Evolutionary conservation across 2,797 vertebrate species (phyloP).

Genomic region (Rhincodon typus): DNA sequence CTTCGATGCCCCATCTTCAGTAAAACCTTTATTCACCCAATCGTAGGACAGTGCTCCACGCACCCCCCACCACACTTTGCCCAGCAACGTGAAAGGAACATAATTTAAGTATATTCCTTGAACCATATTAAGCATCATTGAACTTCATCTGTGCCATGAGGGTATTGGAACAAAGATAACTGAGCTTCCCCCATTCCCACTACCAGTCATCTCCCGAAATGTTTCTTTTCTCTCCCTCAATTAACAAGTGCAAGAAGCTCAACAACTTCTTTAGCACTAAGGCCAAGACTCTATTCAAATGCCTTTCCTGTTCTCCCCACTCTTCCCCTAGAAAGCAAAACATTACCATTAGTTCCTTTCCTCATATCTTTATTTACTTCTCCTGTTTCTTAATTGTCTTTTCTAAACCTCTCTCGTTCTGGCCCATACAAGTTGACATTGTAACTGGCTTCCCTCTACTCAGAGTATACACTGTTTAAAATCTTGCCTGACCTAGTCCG

Average conservation of each 20-base stretch:
- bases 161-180: not conserved
- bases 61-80: not conserved
- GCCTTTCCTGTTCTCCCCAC: not conserved
- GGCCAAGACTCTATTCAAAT: not conserved
- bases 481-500: not conserved
- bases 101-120: not conserved
- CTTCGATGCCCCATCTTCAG: not conserved
- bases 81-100: not conserved
- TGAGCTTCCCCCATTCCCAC: not conserved
- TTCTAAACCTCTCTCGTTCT: not conserved
- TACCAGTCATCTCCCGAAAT: not conserved
- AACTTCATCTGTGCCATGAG: not conserved
- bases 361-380: not conserved
- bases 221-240: not conserved
- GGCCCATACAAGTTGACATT: not conserved
- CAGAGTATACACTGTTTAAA: not conserved
- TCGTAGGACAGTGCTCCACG: not conserved
- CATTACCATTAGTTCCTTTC: not conserved
- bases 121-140: not conserved
- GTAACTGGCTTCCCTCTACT: not conserved
- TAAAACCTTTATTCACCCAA: not conserved
- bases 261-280: too few relatives aligned
- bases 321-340: not conserved
- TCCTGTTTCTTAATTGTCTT: not conserved
- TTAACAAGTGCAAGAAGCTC: too few relatives aligned